Conservation (phyloP, 2,113 vertebrate genomes). For the Sorex fumeus region DNA sequence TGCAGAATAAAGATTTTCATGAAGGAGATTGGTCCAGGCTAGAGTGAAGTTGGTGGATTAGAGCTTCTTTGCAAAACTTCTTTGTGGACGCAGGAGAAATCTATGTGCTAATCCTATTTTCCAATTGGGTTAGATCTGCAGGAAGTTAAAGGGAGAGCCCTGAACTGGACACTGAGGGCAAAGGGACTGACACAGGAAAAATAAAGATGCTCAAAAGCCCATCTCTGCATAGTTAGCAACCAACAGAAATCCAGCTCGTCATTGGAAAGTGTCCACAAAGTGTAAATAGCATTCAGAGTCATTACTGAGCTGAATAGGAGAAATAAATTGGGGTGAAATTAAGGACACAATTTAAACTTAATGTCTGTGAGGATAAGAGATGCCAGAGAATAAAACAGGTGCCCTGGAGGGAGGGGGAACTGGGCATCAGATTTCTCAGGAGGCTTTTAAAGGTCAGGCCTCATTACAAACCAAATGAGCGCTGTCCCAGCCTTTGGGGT, state of each 20-base stretch:
- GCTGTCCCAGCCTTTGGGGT: not conserved
- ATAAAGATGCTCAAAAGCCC: slow-evolving; percentile 22
- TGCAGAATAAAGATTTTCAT: not conserved
- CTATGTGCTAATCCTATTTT: slow-evolving; percentile 63
- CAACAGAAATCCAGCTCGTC: not conserved
- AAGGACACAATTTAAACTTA: slow-evolving; percentile 63
- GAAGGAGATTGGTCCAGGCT: not conserved
- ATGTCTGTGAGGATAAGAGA: slow-evolving; percentile 44
- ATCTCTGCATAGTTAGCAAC: not conserved
- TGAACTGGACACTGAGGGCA: slow-evolving; percentile 23
- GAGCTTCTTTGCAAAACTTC: slow-evolving; percentile 15
- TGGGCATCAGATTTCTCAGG: not conserved
- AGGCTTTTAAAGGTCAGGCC: slow-evolving; percentile 24
- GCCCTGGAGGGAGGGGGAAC: not conserved
- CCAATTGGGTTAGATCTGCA: slow-evolving; percentile 39
- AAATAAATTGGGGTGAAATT: slow-evolving; percentile 63
- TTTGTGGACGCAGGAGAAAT: slow-evolving; percentile 35
- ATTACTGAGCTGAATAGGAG: slow-evolving; percentile 39
- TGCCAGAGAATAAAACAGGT: not conserved
- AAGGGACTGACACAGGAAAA: slow-evolving; percentile 26
- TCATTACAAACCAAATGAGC: not conserved
- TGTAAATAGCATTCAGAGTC: slow-evolving; percentile 62
- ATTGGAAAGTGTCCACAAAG: slow-evolving; percentile 26
- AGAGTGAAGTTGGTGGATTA: not conserved
- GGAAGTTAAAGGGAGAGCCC: slow-evolving; percentile 13